Evolutionary conservation across 2,797 vertebrate species (phyloP).

Genomic region (Coregonus sp.): DNA sequence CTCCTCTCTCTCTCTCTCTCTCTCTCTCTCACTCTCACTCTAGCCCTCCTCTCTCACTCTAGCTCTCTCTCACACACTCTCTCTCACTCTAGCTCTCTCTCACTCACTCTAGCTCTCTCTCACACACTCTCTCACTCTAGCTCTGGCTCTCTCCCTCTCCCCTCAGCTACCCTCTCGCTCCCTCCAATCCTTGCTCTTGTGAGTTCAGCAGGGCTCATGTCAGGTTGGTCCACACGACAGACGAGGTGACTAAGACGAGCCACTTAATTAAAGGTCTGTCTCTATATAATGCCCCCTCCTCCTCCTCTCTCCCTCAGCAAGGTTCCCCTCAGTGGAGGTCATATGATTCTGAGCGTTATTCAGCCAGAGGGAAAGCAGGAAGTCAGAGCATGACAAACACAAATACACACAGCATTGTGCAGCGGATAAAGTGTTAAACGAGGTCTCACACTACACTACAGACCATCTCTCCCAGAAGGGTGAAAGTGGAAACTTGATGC

Average conservation of each 20-base stretch:
- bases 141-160: neutral
- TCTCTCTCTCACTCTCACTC: no score
- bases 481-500: conserved; percentile 2
- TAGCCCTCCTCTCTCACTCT: neutral
- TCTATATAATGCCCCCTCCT: conserved; percentile 32
- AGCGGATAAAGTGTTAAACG: conserved; percentile 25
- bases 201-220: conserved; percentile 21
- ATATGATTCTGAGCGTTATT: conserved; percentile 23
- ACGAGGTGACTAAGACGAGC: conserved; percentile 21
- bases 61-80: neutral
- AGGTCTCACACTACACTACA: conserved; percentile 7
- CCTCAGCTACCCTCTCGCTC: neutral
- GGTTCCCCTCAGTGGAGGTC: conserved; percentile 38
- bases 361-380: conserved; percentile 36
- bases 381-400: conserved; percentile 27
- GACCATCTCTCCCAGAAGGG: neutral
- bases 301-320: neutral
- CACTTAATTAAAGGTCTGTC: conserved; percentile 49
- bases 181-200: conserved; percentile 25
- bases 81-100: neutral
- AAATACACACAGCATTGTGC: conserved; percentile 25
- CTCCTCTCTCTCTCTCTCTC: neutral
- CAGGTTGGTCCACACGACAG: conserved; percentile 21
- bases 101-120: neutral
- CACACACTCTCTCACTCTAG: neutral